Conservation (phyloP, 2,888 invertebrate genomes). For the Thumatha senex region DNA sequence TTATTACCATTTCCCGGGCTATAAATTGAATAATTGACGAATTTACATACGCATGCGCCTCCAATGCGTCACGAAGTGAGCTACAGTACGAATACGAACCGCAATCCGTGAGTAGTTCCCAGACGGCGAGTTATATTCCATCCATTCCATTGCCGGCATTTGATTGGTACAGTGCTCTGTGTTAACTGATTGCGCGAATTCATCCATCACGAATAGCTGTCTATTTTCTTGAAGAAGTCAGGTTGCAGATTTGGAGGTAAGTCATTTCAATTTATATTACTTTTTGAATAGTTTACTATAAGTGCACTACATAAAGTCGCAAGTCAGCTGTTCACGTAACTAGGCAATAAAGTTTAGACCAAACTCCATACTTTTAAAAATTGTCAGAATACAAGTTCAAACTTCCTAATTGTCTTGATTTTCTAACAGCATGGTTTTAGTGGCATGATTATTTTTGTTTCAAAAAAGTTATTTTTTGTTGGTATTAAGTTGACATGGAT, state of each 20-base stretch:
- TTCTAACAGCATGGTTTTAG: conserved; percentile 12
- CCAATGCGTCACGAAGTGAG: conserved; percentile 58
- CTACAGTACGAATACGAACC: conserved; percentile 23
- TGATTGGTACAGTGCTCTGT: conserved; percentile 29
- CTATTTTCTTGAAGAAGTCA: conserved; percentile 11
- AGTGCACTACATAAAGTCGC: conserved; percentile 14
- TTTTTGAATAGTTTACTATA: conserved; percentile 8
- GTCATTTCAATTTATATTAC: conserved; percentile 1
- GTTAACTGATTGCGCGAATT: conserved; percentile 17
- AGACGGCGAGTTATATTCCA: conserved; percentile 13
- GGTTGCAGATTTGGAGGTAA: conserved; percentile 24
- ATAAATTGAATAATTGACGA: conserved; percentile 63
- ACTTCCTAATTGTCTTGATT: conserved; percentile 4
- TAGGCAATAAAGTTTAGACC: conserved; percentile 37
- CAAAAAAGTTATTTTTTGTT: conserved; percentile 49
- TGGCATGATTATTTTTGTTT: conserved; percentile 35
- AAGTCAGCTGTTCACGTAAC: conserved; percentile 40
- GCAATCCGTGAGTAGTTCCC: conserved; percentile 21
- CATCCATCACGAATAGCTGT: conserved; percentile 2
- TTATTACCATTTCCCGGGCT: conserved; percentile 50
- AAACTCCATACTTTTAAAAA: conserved; percentile 36
- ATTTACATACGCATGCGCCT: conserved; percentile 64
- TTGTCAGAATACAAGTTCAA: conserved; percentile 10
- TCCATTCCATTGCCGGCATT: conserved; percentile 29
- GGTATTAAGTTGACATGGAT: conserved; percentile 82